Conservation (phyloP, 2,888 invertebrate genomes). For the Tuta absoluta region DNA sequence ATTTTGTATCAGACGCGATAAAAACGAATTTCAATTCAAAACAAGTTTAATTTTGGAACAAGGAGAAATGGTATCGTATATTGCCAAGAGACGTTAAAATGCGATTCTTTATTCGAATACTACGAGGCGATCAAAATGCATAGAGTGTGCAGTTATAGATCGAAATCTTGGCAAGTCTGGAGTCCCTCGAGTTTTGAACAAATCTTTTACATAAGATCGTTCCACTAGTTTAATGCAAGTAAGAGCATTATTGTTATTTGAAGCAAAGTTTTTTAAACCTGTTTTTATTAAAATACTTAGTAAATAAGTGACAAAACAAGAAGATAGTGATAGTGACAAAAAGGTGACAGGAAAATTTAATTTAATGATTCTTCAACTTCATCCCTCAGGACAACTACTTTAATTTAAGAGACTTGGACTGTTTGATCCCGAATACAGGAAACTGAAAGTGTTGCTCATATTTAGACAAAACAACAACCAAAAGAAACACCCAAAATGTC, state of each 20-base stretch:
- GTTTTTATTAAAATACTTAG: no score
- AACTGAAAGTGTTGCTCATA: neutral
- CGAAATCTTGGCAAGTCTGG: conserved; percentile 4
- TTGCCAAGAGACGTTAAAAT: conserved; percentile 8
- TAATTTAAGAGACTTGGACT: no score
- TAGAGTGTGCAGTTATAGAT: neutral
- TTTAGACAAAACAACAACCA: conserved; percentile 2
- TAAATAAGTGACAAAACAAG: no score
- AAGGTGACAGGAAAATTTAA: no score
- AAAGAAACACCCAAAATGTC: neutral
- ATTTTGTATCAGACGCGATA: conserved; percentile 3
- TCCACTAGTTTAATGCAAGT: no score
- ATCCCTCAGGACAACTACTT: no score
- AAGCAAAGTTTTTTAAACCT: no score
- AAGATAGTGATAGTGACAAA: no score
- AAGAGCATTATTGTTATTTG: no score
- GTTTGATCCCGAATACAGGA: no score
- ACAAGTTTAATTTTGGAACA: neutral
- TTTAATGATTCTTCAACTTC: no score
- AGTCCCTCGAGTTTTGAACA: neutral
- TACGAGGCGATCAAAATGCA: conserved; percentile 8
- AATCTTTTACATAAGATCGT: neutral
- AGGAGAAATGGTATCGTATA: neutral
- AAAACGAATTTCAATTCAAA: conserved; percentile 10
- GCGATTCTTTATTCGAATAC: neutral